Evolutionary conservation across 2,113 vertebrate genomes (phyloP).

Genomic region (Eulacestoma nigropectus): DNA sequence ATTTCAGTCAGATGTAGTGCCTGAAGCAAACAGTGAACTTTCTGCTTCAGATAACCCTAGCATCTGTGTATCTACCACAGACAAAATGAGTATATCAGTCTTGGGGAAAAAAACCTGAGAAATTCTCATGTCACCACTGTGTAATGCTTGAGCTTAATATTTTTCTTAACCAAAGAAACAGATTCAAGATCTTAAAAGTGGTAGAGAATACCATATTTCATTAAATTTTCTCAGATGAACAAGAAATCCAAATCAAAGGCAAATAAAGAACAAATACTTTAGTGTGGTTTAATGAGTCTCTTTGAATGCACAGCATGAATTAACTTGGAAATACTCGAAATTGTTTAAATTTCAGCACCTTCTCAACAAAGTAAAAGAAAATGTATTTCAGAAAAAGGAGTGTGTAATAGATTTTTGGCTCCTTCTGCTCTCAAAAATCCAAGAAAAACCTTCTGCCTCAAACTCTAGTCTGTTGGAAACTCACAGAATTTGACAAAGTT

Average conservation of each 20-base stretch:
- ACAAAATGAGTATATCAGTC: slow-evolving; percentile 19
- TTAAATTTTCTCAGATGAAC: not conserved
- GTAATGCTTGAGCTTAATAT: not conserved
- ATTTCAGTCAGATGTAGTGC: slow-evolving; percentile 51
- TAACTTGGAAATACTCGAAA: not conserved
- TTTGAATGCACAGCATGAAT: not conserved
- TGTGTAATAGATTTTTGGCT: not conserved
- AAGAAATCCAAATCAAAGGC: not conserved
- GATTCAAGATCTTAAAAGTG: not conserved
- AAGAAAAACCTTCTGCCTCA: not conserved
- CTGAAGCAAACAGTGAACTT: slow-evolving; percentile 51
- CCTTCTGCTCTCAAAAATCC: not conserved
- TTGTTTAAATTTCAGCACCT: not conserved
- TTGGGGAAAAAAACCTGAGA: not conserved
- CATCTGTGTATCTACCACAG: slow-evolving; percentile 13
- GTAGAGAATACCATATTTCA: not conserved
- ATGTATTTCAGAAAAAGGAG: not conserved
- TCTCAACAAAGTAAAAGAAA: not conserved
- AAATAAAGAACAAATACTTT: not conserved
- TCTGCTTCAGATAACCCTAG: slow-evolving; percentile 30
- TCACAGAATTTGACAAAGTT: not conserved
- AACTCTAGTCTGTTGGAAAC: not conserved
- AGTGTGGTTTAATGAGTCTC: not conserved
- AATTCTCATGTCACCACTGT: slow-evolving; percentile 11
- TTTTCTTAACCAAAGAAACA: slow-evolving; percentile 30